Evolutionary conservation across 2,113 vertebrate genomes (phyloP).

Genomic region (Daboia siamensis): DNA sequence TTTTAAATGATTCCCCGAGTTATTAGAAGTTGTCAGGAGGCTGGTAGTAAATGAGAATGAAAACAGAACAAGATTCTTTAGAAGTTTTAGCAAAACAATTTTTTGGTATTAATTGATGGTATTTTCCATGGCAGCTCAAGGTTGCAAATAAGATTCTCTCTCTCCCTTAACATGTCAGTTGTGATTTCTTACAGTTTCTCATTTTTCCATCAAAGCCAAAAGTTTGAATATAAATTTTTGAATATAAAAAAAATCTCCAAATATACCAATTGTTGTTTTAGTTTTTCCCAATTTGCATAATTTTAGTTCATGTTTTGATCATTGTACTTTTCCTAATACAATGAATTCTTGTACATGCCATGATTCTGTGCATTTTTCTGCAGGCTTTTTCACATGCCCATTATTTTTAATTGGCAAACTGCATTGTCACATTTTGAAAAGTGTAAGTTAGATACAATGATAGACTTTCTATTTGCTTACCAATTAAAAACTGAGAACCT

Average conservation of each 20-base stretch:
- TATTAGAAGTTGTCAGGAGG: not conserved
- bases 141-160: not conserved
- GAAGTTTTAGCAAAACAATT: not conserved
- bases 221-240: not conserved
- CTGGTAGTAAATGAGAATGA: not conserved
- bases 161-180: not conserved
- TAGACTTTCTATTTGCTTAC: not conserved
- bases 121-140: not conserved
- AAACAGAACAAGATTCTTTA: not conserved
- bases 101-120: not conserved
- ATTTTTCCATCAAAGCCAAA: not conserved
- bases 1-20: not conserved
- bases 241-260: not conserved
- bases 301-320: not conserved
- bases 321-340: not conserved
- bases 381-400: not conserved
- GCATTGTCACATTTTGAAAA: not conserved
- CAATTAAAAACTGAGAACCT: not conserved
- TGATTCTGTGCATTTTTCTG: not conserved
- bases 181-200: not conserved
- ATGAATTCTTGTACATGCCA: not conserved
- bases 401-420: not conserved
- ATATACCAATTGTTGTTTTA: not conserved
- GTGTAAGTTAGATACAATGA: not conserved
- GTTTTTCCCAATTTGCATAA: not conserved